A percentile compares a stretch with the other conserved stretches of the same genome.
These are phyloP conservation scores for Siniperca undulata DNA, from an alignment of 2,797 vertebrate genomes.

Conservation along the genomic window DNA sequence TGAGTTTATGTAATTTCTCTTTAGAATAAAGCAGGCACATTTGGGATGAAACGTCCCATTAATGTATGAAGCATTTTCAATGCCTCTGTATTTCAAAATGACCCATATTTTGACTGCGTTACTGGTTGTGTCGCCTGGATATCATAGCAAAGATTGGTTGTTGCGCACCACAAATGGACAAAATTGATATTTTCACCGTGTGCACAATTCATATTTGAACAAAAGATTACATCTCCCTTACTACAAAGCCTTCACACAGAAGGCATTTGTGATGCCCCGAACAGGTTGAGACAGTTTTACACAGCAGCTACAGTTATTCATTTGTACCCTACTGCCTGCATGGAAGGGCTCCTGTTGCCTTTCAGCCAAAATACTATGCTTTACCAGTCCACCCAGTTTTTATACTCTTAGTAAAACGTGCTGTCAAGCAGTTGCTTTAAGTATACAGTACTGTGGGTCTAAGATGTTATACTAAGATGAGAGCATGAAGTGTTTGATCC, in stretches of 20 bases:
- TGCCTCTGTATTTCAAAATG: conserved; percentile 9
- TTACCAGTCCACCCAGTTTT: conserved; percentile 27
- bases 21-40: conserved; percentile 5
- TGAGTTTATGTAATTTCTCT: conserved; percentile 11
- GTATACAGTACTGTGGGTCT: conserved; percentile 12
- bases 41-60: conserved; percentile 9
- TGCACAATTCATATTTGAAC: conserved; percentile 3
- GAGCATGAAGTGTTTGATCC: conserved; percentile 21
- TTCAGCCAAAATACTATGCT: conserved; percentile 12
- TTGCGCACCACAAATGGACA: conserved; percentile 38
- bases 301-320: conserved; percentile 31
- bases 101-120: conserved; percentile 30
- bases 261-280: conserved; percentile 12
- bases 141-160: conserved; percentile 22
- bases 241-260: conserved; percentile 14
- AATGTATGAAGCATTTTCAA: conserved; percentile 13
- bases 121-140: conserved; percentile 3
- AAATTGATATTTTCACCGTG: background rate
- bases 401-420: conserved; percentile 14
- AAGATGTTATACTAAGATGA: conserved; percentile 36
- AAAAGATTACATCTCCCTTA: background rate
- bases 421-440: conserved; percentile 43
- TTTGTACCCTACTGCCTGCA: background rate
- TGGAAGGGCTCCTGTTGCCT: background rate
- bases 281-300: conserved; percentile 37